A percentile compares a stretch with the other conserved stretches of the same genome.
Conservation (phyloP, 2,888 invertebrate species). For the Phania funesta region DNA sequence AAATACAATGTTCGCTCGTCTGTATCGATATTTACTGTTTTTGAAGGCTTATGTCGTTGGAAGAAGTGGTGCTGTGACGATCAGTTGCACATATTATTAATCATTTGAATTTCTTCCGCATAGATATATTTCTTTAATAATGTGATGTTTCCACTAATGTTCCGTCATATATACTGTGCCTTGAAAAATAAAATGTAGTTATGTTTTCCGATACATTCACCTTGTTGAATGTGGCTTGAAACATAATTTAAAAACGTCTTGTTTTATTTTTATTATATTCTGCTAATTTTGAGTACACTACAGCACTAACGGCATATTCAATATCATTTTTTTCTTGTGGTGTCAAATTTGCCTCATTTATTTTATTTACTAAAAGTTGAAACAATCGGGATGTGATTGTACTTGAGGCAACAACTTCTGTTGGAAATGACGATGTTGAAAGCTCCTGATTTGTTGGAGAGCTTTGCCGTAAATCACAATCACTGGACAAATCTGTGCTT, state of each 20-base stretch:
- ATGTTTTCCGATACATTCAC: too few relatives aligned
- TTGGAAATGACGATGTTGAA: not conserved
- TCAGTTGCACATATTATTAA: too few relatives aligned
- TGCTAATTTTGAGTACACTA: slow-evolving; percentile 35
- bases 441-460: not conserved
- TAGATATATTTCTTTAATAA: too few relatives aligned
- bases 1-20: too few relatives aligned
- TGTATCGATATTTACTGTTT: too few relatives aligned
- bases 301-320: slow-evolving; percentile 34
- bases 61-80: too few relatives aligned
- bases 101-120: too few relatives aligned
- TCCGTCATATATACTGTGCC: too few relatives aligned
- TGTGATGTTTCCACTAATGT: too few relatives aligned
- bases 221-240: too few relatives aligned
- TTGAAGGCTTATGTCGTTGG: too few relatives aligned
- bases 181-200: too few relatives aligned
- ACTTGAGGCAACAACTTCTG: not conserved
- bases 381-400: not conserved
- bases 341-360: slow-evolving; percentile 12
- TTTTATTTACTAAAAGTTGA: slow-evolving; percentile 14
- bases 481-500: slow-evolving; percentile 15
- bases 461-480: not conserved
- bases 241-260: not conserved
- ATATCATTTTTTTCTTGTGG: slow-evolving; percentile 16
- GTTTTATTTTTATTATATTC: slow-evolving; percentile 20